Percentiles rank a stretch among this genome's conserved stretches.
These are phyloP conservation scores for Ashinkailepas kermadecensis DNA, from an alignment of 2,888 invertebrate species.

Conservation along the genomic window DNA sequence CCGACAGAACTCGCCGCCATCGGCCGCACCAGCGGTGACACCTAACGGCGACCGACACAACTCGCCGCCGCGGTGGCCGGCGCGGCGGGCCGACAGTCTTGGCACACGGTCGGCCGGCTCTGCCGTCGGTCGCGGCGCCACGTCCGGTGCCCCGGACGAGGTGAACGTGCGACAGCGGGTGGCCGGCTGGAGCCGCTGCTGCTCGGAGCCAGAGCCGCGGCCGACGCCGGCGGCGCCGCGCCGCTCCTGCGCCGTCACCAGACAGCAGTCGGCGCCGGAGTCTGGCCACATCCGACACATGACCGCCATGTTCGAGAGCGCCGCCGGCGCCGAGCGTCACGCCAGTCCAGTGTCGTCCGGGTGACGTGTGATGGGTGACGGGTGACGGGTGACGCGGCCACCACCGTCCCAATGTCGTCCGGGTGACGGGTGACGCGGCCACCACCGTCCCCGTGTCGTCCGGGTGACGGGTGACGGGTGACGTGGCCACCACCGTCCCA, in stretches of 20 bases:
- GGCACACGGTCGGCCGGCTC: neutral
- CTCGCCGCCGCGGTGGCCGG: neutral
- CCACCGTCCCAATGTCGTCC: no score
- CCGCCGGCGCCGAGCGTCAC: neutral
- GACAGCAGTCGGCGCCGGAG: neutral
- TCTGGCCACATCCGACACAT: neutral
- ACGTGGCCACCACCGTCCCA: no score
- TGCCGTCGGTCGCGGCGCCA: neutral
- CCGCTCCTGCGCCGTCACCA: neutral
- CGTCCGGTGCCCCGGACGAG: neutral
- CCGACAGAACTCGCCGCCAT: neutral
- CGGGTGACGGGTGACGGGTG: no score
- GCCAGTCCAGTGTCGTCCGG: no score
- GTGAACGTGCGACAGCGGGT: neutral
- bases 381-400: no score
- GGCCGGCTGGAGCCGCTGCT: slow-evolving; percentile 1
- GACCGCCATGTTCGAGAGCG: neutral
- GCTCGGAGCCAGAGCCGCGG: neutral
- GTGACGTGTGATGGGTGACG: no score
- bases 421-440: no score
- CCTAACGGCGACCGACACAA: neutral
- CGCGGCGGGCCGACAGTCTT: neutral
- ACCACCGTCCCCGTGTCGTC: no score
- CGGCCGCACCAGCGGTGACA: neutral
- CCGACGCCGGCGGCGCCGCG: neutral